Conservation (phyloP, 1,140 invertebrate species). For the Xylocopa sonorina region DNA sequence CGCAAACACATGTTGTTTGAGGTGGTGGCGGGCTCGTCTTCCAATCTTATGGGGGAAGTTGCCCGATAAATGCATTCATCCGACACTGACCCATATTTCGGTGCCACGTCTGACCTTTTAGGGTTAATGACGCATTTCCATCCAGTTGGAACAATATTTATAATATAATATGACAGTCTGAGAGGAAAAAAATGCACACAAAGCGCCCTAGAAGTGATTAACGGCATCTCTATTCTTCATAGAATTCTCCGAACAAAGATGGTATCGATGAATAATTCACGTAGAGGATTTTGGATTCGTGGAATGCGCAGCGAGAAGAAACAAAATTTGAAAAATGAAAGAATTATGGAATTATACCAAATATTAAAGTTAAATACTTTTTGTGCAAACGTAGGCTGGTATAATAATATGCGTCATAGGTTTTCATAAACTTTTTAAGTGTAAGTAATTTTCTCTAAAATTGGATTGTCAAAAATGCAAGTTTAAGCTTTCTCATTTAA, state of each 20-base stretch:
- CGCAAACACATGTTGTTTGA: slow-evolving; percentile 26
- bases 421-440: no score
- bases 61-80: background rate
- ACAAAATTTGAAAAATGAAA: no score
- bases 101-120: slow-evolving; percentile 45
- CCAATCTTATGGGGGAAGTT: slow-evolving; percentile 26
- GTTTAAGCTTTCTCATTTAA: no score
- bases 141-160: slow-evolving; percentile 60
- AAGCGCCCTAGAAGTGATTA: no score
- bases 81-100: slow-evolving; percentile 46
- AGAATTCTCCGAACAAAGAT: background rate
- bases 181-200: slow-evolving; percentile 8
- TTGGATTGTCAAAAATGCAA: no score
- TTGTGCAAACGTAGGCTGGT: no score
- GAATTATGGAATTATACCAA: no score
- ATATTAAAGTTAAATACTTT: no score
- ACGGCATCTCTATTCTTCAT: background rate
- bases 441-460: no score
- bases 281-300: no score
- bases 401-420: no score
- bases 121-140: slow-evolving; percentile 57
- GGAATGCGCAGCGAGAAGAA: no score
- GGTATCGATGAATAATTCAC: background rate
- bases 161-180: slow-evolving; percentile 57
- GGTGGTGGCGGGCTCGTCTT: background rate